Evolutionary conservation across 2,113 vertebrate genomes (phyloP).

Genomic region (Rhinichthys klamathensis): DNA sequence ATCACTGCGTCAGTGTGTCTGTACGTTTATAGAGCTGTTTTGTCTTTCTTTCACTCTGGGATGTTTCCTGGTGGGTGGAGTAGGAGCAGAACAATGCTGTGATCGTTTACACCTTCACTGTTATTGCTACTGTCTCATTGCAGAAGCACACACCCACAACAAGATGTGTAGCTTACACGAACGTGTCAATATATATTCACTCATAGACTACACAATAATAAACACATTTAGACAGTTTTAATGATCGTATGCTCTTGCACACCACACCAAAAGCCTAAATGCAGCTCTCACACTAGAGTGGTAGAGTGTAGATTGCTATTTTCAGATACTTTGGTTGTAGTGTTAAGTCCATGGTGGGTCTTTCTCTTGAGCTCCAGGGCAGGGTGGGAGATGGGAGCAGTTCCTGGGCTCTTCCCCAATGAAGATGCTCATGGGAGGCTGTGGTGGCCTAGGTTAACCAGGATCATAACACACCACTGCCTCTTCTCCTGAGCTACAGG

Average conservation of each 20-base stretch:
- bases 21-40: not conserved
- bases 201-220: not conserved
- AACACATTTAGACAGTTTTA: slow-evolving; percentile 21
- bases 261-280: slow-evolving; percentile 40
- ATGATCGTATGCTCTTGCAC: slow-evolving; percentile 6
- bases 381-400: slow-evolving; percentile 28
- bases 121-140: not conserved
- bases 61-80: slow-evolving; percentile 13
- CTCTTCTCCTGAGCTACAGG: not conserved
- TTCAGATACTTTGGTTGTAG: slow-evolving; percentile 37
- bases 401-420: not conserved
- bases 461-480: slow-evolving; percentile 1
- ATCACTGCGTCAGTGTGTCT: not conserved
- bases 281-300: slow-evolving; percentile 35
- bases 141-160: not conserved
- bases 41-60: not conserved
- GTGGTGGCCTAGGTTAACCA: not conserved
- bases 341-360: slow-evolving; percentile 33
- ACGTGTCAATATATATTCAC: slow-evolving; percentile 13
- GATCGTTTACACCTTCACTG: slow-evolving; percentile 21
- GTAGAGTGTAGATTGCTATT: slow-evolving; percentile 43
- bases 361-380: slow-evolving; percentile 32
- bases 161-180: not conserved
- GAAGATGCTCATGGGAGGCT: not conserved
- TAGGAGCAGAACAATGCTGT: slow-evolving; percentile 5